phyloP scores from a whole-genome alignment of 2,888 invertebrate species.

The Luperina nickerlii region DNA sequence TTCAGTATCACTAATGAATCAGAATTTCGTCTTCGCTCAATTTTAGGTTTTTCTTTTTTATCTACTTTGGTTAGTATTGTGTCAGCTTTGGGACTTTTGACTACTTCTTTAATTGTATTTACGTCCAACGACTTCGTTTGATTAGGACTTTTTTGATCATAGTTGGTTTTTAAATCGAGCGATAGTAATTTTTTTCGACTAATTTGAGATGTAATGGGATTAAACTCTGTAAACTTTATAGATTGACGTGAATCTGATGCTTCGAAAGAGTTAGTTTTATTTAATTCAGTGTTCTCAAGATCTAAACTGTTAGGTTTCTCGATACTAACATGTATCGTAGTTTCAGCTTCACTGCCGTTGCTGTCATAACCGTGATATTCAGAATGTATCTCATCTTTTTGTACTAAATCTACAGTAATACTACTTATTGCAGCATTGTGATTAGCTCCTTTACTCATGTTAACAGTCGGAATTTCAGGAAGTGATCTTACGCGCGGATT shows the following conservation, averaged over 20 bases:
- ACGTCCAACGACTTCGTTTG: conserved; percentile 66
- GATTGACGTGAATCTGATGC: conserved; percentile 45
- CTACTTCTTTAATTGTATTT: conserved; percentile 45
- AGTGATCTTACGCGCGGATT: conserved; percentile 65
- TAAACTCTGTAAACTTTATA: conserved; percentile 32
- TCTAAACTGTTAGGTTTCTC: conserved; percentile 78
- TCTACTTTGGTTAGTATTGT: conserved; percentile 23
- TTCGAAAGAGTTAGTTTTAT: conserved; percentile 53
- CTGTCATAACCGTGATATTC: conserved; percentile 90
- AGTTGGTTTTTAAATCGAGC: conserved; percentile 79
- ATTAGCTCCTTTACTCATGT: conserved; percentile 15
- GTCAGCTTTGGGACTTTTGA: conserved; percentile 41
- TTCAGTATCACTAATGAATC: conserved; percentile 75
- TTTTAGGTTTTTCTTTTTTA: conserved; percentile 39
- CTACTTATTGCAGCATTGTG: conserved; percentile 17
- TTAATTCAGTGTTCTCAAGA: conserved; percentile 51
- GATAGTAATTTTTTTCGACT: conserved; percentile 78
- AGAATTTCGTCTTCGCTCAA: conserved; percentile 74
- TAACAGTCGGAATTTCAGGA: conserved; percentile 68
- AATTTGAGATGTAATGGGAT: conserved; percentile 50
- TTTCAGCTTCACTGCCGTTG: conserved; percentile 88
- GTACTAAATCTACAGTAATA: conserved; percentile 34
- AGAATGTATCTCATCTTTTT: conserved; percentile 65
- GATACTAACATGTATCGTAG: conserved; percentile 87
- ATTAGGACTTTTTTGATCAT: conserved; percentile 66